Evolutionary conservation across 1,140 invertebrate genomes (phyloP).

Genomic region (Hyposmocoma kahamanoa): DNA sequence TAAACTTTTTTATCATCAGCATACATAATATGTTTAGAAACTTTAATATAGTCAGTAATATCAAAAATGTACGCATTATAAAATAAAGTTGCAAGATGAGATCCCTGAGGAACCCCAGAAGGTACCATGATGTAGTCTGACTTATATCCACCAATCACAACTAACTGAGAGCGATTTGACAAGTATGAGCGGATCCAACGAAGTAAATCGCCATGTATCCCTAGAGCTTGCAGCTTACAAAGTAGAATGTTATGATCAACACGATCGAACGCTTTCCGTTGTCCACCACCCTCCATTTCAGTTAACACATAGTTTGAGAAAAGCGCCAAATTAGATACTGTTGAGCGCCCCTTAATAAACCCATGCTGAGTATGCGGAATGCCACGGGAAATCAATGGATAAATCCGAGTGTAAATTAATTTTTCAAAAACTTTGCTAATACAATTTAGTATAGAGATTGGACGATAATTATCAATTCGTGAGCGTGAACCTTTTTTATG

Average conservation of each 20-base stretch:
- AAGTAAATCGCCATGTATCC: conserved; percentile 9
- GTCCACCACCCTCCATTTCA: conserved; percentile 11
- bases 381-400: background rate
- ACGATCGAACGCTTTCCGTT: conserved; percentile 27
- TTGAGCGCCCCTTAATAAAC: conserved; percentile 17
- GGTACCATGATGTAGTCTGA: conserved; percentile 10
- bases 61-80: conserved; percentile 4
- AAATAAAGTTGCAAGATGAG: too few species aligned
- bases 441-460: background rate
- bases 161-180: conserved; percentile 9
- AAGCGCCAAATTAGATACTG: conserved; percentile 15
- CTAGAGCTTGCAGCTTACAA: background rate
- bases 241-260: conserved; percentile 10
- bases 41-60: background rate
- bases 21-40: background rate
- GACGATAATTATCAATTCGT: background rate
- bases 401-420: background rate
- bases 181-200: conserved; percentile 21
- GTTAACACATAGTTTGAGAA: conserved; percentile 10
- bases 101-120: conserved; percentile 16
- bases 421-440: background rate
- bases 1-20: conserved; percentile 8
- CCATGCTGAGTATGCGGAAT: conserved; percentile 21
- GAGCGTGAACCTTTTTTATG: background rate
- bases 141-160: background rate